Evolutionary conservation across 2,888 invertebrate genomes (phyloP), one percentile per base, ranked within the genome.

Genomic region (Eubasilissa splendida): DNA sequence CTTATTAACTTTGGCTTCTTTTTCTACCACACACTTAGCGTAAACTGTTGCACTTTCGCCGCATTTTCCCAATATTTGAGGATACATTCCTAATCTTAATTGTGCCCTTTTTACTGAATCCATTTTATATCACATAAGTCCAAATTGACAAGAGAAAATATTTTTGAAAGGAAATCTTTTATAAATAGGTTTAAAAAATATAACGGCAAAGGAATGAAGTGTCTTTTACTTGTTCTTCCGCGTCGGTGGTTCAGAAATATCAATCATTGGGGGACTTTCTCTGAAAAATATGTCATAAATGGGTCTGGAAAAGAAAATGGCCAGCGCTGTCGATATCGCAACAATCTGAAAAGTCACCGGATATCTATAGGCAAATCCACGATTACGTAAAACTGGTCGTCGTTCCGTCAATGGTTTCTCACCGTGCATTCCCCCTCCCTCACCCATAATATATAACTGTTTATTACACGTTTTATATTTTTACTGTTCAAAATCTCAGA

Each of bases 81-180:
- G 96, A 88, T 95, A 96, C 84, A 93, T 93, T 76, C 92, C 92
- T 77, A 96, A 89, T 85, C 96, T 91, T 80, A 92, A 91, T 86
- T 91, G 93, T 0, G 96, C 96, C 87, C 92, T 94, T 80, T 90
- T 91, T n/a, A 96, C 95, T 42, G 96, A 92, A 88, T 96, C 96
- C 96, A 96, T 96, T 52, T 78, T 77, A 10, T 8, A 58, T n/a
- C n/a, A 7, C 31, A 22, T n/a, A 31, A 50, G 68, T n/a, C 31
- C 4, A 33, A 70, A 14, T 4, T 3, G 50, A 52, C 50, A 9
- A 70, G 84, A 0, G 97, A 96, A 88, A 95, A 96, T 84, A 93
- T 93, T 76, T 92, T 92, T 77, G 96, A 89, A 85, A 96, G 91
- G 79, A 92, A 91, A 86, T 91, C 93, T 0, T 96, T n/a, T 96